A percentile compares a stretch with the other conserved stretches of the same genome.
phyloP scores from a whole-genome alignment of 2,888 invertebrate genomes.

The Cancer borealis region DNA sequence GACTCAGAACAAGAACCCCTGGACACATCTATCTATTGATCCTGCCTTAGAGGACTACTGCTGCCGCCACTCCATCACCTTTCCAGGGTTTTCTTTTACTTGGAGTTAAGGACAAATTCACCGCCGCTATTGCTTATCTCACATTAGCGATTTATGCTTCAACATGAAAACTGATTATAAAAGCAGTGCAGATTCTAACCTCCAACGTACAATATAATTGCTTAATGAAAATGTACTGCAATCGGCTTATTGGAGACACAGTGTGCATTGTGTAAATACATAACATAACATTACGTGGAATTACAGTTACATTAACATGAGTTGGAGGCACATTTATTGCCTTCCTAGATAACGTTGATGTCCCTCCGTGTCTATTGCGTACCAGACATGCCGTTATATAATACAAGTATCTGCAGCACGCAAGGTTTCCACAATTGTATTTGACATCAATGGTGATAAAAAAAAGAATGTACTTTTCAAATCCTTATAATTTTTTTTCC shows the following conservation, averaged over 20 bases:
- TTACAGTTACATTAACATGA: neutral
- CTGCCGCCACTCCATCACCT: neutral
- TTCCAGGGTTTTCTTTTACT: neutral
- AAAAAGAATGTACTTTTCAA: neutral
- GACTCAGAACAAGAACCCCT: neutral
- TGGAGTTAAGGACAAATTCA: neutral
- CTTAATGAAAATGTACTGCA: neutral
- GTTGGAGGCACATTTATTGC: neutral
- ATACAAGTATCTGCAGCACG: neutral
- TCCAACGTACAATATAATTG: neutral
- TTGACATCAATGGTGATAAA: neutral
- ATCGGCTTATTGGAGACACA: neutral
- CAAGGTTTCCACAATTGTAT: neutral
- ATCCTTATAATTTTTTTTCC: neutral
- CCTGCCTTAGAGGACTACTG: neutral
- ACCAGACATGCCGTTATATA: neutral
- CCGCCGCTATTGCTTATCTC: neutral
- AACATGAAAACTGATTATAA: neutral
- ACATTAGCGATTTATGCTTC: neutral
- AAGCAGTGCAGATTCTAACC: neutral
- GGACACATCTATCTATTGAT: neutral
- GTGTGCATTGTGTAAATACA: neutral
- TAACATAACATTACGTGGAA: neutral
- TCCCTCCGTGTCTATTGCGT: neutral
- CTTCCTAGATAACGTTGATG: neutral